phyloP scores from a whole-genome alignment of 1,140 invertebrate genomes.

The Campoletis sonorensis region DNA sequence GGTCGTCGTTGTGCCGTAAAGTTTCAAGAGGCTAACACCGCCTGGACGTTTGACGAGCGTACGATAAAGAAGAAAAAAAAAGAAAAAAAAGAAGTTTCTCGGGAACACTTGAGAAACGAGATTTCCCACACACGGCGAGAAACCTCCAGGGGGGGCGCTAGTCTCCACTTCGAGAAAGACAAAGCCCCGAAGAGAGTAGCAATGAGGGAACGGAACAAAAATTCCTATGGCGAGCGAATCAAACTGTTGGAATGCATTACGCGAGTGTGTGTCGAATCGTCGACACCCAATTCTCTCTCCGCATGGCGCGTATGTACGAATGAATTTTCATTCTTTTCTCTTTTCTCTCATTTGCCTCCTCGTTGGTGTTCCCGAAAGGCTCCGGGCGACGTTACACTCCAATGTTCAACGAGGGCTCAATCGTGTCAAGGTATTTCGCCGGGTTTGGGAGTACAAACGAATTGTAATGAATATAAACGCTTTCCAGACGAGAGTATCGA shows the following conservation, averaged over 20 bases:
- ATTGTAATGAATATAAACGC: conserved; percentile 20
- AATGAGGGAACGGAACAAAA: conserved; percentile 24
- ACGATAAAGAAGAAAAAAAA: neutral
- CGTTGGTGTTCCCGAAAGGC: conserved; percentile 11
- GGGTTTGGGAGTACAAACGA: neutral
- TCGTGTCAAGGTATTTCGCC: conserved; percentile 2
- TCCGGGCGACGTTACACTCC: neutral
- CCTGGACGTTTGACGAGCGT: conserved; percentile 22
- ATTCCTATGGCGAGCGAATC: conserved; percentile 29
- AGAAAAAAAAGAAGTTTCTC: conserved; percentile 38
- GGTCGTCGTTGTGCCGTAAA: neutral
- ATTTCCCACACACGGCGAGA: conserved; percentile 68
- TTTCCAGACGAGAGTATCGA: conserved; percentile 63
- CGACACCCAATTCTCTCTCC: conserved; percentile 43
- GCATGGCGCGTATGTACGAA: conserved; percentile 9
- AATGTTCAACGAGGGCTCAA: neutral
- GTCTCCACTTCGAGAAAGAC: neutral
- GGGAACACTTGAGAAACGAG: conserved; percentile 33
- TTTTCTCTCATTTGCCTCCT: conserved; percentile 17
- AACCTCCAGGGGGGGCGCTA: conserved; percentile 60
- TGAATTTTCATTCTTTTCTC: conserved; percentile 38
- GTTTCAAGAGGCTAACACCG: conserved; percentile 24
- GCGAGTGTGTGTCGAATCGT: neutral
- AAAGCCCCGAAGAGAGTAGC: neutral
- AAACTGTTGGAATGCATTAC: conserved; percentile 9